Evolutionary conservation across 2,113 vertebrate species (phyloP).

Genomic region (Anolis carolinensis): DNA sequence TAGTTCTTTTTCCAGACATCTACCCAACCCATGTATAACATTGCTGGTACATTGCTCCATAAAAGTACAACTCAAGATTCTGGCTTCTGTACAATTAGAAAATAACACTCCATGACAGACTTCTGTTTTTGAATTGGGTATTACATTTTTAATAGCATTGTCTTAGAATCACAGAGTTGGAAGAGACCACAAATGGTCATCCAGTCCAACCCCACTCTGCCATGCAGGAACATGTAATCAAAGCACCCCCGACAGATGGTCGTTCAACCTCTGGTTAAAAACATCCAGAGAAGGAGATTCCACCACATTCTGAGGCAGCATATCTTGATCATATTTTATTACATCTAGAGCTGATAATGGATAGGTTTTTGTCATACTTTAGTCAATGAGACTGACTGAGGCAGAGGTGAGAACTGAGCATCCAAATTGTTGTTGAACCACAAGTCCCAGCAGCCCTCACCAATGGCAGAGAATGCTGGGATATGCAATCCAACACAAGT

Average conservation of each 20-base stretch:
- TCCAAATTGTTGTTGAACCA: too few relatives aligned
- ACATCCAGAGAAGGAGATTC: too few relatives aligned
- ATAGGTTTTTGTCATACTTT: background rate
- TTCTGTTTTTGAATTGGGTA: slow-evolving; percentile 47
- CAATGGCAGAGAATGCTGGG: too few relatives aligned
- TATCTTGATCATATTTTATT: slow-evolving; percentile 20
- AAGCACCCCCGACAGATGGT: too few relatives aligned
- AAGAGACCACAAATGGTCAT: too few relatives aligned
- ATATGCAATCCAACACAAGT: too few relatives aligned
- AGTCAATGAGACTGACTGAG: background rate
- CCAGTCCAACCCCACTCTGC: too few relatives aligned
- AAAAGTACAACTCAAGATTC: background rate
- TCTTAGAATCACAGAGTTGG: background rate
- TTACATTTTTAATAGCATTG: background rate
- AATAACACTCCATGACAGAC: background rate
- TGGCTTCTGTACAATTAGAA: background rate
- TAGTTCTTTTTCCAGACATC: background rate
- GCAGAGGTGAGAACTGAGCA: too few relatives aligned
- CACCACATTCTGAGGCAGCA: too few relatives aligned
- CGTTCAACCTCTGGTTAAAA: too few relatives aligned
- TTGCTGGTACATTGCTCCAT: background rate
- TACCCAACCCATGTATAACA: background rate
- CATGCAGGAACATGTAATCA: too few relatives aligned
- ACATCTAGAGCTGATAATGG: background rate
- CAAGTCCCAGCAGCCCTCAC: too few relatives aligned